phyloP scores from a whole-genome alignment of 2,797 vertebrate genomes.

The Adelosebastes latens region DNA sequence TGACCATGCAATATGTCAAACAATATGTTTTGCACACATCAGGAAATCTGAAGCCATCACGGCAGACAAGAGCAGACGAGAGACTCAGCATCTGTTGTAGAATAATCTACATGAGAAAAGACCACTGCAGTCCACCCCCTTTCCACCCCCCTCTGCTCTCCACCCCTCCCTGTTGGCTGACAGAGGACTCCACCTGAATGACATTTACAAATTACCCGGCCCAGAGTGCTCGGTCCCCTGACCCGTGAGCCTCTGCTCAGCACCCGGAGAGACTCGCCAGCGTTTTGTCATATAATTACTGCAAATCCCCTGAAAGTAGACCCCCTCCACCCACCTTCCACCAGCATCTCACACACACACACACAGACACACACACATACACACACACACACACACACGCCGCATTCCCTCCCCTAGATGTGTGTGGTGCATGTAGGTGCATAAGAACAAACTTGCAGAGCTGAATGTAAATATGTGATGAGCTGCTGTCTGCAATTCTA shows the following conservation, averaged over 20 bases:
- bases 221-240: constrained; percentile 95
- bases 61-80: constrained; percentile 43
- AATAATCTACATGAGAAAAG: constrained; percentile 86
- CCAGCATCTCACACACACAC: constrained; percentile 38
- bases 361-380: constrained; percentile 71
- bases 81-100: constrained; percentile 61
- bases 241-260: constrained; percentile 96
- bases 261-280: constrained; percentile 94
- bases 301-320: constrained; percentile 98
- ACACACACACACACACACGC: constrained; percentile 46
- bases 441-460: constrained; percentile 55
- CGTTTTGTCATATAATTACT: constrained; percentile 99
- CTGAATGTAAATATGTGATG: constrained; percentile 91
- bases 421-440: constrained; percentile 36
- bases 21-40: constrained; percentile 40
- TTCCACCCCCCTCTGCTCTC: neutral
- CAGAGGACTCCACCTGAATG: constrained; percentile 93
- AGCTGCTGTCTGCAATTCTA: constrained; percentile 54
- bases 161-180: constrained; percentile 76
- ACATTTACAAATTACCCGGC: constrained; percentile 99
- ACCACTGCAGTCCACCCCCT: constrained; percentile 55
- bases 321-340: constrained; percentile 45
- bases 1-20: constrained; percentile 37
- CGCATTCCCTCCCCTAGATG: neutral
- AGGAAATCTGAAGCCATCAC: constrained; percentile 29